Evolutionary conservation across 2,888 invertebrate genomes (phyloP).

Genomic region (Allolobophora icterica): DNA sequence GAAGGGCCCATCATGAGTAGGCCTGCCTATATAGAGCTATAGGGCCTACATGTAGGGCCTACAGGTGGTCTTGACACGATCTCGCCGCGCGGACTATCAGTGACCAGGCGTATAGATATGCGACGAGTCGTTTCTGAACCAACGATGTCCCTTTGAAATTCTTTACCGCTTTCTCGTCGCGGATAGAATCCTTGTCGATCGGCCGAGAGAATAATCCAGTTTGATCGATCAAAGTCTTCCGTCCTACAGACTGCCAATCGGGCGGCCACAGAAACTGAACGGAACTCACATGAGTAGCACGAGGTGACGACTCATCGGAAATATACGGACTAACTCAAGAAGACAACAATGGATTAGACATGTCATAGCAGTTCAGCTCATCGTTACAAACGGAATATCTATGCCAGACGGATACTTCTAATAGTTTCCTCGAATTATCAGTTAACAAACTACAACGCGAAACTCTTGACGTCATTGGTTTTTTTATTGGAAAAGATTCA

Average conservation of each 20-base stretch:
- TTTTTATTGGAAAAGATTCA: not conserved
- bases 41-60: not conserved
- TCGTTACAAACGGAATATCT: not conserved
- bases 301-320: not conserved
- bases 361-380: not conserved
- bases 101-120: not conserved
- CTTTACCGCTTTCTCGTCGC: not conserved
- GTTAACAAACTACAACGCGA: too few species aligned
- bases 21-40: not conserved
- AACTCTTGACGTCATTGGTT: not conserved
- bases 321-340: not conserved
- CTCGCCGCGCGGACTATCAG: not conserved
- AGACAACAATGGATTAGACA: not conserved
- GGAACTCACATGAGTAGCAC: not conserved
- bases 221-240: not conserved
- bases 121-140: not conserved
- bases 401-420: not conserved
- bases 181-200: not conserved
- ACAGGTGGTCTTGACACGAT: not conserved
- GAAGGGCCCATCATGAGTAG: not conserved
- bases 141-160: not conserved
- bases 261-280: not conserved
- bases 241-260: not conserved
- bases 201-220: not conserved
- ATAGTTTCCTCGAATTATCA: not conserved